Conservation (phyloP, 2,113 vertebrate species). For the Turdus rufiventris region DNA sequence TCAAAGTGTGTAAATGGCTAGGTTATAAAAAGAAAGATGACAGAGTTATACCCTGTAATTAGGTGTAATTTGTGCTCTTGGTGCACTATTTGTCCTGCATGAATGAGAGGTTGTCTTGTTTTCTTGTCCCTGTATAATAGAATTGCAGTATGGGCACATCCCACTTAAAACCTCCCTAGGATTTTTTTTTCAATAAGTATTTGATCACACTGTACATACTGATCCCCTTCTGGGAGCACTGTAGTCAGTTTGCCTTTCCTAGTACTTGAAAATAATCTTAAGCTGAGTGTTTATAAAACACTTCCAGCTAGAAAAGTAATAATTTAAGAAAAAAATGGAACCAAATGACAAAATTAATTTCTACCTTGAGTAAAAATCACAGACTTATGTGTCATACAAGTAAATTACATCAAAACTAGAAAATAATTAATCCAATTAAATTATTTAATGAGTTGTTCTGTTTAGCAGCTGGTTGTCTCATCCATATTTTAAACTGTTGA, state of each 20-base stretch:
- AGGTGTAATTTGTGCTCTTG: conserved; percentile 79
- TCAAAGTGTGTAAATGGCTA: conserved; percentile 77
- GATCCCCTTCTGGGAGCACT: not conserved
- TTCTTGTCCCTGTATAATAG: conserved; percentile 64
- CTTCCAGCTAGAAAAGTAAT: not conserved
- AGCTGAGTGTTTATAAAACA: not conserved
- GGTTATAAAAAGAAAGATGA: conserved; percentile 79
- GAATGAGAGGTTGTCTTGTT: conserved; percentile 73
- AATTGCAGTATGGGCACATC: conserved; percentile 40
- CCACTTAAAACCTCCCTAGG: conserved; percentile 41
- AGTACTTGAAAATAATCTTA: not conserved
- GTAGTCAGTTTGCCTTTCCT: not conserved
- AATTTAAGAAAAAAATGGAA: not conserved
- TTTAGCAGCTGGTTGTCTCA: conserved; percentile 55
- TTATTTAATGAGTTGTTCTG: conserved; percentile 56
- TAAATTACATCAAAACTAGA: conserved; percentile 21
- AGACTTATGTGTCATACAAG: not conserved
- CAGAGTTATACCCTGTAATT: conserved; percentile 78
- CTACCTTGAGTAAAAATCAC: not conserved
- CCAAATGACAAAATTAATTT: not conserved
- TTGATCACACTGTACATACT: not conserved
- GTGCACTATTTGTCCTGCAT: conserved; percentile 72
- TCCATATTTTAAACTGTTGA: conserved; percentile 55
- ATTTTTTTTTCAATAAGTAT: not conserved
- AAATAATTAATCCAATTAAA: conserved; percentile 49